Conservation (phyloP, 1,140 invertebrate genomes). For the Philopotamus ludificatus region DNA sequence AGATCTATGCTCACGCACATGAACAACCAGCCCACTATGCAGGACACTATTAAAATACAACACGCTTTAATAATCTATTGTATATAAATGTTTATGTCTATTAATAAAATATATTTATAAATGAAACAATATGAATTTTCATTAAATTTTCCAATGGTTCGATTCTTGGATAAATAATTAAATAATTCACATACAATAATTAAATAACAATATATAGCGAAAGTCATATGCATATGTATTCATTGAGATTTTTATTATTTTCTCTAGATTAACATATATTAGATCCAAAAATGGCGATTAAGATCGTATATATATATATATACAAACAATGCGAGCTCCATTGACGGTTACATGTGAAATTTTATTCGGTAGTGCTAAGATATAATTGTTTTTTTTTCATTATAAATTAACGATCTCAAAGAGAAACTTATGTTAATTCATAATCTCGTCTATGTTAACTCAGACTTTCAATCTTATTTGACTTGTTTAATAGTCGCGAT, state of each 20-base stretch:
- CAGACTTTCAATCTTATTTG: conserved; percentile 34
- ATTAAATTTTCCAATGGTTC: background rate
- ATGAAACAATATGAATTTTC: background rate
- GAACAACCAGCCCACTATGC: conserved; percentile 13
- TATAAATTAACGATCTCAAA: background rate
- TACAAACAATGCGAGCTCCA: no score
- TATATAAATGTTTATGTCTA: no score
- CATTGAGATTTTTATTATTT: no score
- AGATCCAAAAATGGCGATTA: no score
- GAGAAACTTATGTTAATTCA: background rate
- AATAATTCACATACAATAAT: background rate
- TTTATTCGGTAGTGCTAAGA: no score
- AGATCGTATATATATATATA: no score
- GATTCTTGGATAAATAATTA: background rate
- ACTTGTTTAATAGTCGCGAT: background rate
- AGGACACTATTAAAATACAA: conserved; percentile 22
- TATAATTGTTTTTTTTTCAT: background rate
- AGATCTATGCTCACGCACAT: conserved; percentile 46
- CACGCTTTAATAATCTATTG: no score
- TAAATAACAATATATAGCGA: background rate
- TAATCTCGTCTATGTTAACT: no score
- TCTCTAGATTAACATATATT: no score
- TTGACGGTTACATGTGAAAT: no score
- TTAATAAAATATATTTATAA: no score
- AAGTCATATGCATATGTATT: no score